Evolutionary conservation across 2,888 invertebrate species (phyloP).

Genomic region (Bombyx huttoni): DNA sequence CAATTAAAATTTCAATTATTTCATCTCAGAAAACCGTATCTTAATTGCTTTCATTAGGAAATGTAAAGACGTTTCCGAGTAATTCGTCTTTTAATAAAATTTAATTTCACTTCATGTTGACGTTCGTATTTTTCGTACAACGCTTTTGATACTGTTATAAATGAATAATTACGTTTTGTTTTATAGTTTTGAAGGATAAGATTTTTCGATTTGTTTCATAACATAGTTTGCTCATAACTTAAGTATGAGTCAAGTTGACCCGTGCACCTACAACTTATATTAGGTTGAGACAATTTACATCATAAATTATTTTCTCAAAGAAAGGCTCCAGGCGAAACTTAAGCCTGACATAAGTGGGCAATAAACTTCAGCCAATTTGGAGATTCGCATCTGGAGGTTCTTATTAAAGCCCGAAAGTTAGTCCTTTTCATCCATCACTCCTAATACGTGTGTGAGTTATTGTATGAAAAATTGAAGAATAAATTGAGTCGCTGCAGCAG

Average conservation of each 20-base stretch:
- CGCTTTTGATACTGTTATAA: slow-evolving; percentile 19
- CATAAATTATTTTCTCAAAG: slow-evolving; percentile 68
- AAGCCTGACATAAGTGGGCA: slow-evolving; percentile 73
- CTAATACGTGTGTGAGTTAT: slow-evolving; percentile 73
- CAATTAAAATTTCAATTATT: slow-evolving; percentile 62
- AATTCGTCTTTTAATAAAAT: slow-evolving; percentile 24
- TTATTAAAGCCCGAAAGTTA: slow-evolving; percentile 74
- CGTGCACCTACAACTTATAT: slow-evolving; percentile 14
- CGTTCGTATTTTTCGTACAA: not conserved
- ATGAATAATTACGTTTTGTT: not conserved
- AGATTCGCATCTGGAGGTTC: slow-evolving; percentile 73
- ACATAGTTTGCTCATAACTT: too few relatives aligned
- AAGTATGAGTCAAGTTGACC: too few relatives aligned
- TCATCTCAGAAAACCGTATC: slow-evolving; percentile 44
- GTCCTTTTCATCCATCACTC: slow-evolving; percentile 73
- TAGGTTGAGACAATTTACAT: slow-evolving; percentile 62
- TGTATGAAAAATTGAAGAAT: slow-evolving; percentile 74
- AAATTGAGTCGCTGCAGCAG: slow-evolving; percentile 73
- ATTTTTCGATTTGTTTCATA: too few relatives aligned
- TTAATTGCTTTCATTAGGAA: slow-evolving; percentile 48
- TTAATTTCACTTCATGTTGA: slow-evolving; percentile 3
- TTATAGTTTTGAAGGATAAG: too few relatives aligned
- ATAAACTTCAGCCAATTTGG: slow-evolving; percentile 73
- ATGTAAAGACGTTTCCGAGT: slow-evolving; percentile 17
- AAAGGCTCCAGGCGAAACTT: slow-evolving; percentile 68